Evolutionary conservation across 2,113 vertebrate species (phyloP).

Genomic region (Edolisoma coerulescens): DNA sequence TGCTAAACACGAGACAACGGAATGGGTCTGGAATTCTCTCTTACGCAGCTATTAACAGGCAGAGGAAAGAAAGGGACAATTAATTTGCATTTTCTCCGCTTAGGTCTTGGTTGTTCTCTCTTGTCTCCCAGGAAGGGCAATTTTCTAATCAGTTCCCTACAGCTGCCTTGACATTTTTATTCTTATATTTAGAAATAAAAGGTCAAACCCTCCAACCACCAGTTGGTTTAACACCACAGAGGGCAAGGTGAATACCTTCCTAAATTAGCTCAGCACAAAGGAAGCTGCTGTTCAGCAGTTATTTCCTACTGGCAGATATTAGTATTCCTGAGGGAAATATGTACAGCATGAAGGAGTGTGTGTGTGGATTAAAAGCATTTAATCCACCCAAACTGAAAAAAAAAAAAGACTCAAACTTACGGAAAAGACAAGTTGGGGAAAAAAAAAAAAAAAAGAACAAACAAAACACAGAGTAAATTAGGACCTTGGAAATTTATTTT

Average conservation of each 20-base stretch:
- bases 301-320: background rate
- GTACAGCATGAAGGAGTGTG: background rate
- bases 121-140: background rate
- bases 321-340: background rate
- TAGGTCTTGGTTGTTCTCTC: background rate
- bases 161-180: background rate
- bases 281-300: background rate
- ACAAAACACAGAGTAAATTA: background rate
- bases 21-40: background rate
- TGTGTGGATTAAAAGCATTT: background rate
- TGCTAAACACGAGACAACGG: background rate
- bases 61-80: background rate
- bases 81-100: background rate
- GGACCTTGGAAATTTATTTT: background rate
- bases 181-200: slow-evolving; percentile 10
- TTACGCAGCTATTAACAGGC: background rate
- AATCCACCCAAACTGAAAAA: background rate
- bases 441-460: background rate
- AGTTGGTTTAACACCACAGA: background rate
- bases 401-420: background rate
- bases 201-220: background rate
- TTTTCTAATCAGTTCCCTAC: background rate
- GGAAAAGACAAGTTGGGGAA: background rate
- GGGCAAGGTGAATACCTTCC: background rate
- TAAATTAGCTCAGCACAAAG: background rate